These are phyloP conservation scores for Artibeus lituratus DNA, from an alignment of 2,797 vertebrate genomes.

Conservation along the genomic window DNA sequence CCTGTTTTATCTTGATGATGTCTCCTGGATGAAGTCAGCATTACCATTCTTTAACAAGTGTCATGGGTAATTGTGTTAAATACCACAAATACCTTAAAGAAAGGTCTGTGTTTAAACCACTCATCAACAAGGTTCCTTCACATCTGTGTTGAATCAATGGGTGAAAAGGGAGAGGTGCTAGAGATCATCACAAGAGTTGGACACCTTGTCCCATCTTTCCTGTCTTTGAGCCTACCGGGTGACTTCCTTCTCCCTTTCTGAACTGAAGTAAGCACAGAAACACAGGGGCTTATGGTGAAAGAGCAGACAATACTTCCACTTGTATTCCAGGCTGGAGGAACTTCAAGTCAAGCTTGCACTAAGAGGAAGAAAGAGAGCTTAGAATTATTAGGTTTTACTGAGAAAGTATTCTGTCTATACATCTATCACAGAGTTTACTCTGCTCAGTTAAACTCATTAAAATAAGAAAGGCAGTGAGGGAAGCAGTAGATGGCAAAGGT, in stretches of 20 bases:
- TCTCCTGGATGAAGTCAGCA: not conserved
- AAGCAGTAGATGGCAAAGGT: not conserved
- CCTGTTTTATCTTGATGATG: not conserved
- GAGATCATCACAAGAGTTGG: not conserved
- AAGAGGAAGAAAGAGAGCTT: not conserved
- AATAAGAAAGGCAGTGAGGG: not conserved
- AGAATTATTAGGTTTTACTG: not conserved
- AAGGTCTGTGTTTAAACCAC: not conserved
- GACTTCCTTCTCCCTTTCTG: not conserved
- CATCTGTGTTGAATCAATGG: rapidly evolving
- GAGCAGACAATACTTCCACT: not conserved
- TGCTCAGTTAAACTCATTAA: not conserved
- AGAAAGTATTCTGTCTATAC: not conserved
- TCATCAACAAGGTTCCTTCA: not conserved
- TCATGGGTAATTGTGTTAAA: not conserved
- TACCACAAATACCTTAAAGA: not conserved
- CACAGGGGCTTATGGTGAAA: not conserved
- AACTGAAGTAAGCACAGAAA: not conserved
- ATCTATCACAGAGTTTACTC: not conserved
- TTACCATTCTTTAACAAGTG: not conserved
- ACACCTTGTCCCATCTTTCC: no score
- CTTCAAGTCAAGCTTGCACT: not conserved
- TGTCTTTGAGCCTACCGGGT: rapidly evolving
- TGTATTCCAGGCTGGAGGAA: not conserved
- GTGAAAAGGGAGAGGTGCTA: no score